These are phyloP conservation scores for Muntiacus muntjak DNA, from an alignment of 2,113 vertebrate species.

Conservation along the genomic window DNA sequence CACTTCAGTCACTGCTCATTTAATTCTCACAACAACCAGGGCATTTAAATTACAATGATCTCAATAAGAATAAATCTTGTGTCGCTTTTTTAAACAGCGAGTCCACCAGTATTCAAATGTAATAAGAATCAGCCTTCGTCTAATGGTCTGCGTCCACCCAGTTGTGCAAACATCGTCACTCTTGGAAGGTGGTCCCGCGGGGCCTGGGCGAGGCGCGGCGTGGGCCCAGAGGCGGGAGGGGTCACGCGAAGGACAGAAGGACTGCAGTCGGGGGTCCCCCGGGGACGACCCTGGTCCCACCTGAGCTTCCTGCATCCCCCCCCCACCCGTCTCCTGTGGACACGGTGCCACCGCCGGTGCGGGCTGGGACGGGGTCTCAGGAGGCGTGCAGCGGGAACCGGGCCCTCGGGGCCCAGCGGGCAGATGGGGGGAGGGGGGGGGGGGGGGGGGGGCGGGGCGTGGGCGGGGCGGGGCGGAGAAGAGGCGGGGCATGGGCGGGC, in stretches of 20 bases:
- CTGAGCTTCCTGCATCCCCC: neutral
- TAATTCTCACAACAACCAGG: neutral
- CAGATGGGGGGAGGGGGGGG: no score
- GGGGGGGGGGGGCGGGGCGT: no score
- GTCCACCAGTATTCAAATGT: neutral
- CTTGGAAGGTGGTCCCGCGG: rapidly evolving
- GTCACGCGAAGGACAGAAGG: rapidly evolving
- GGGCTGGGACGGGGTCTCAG: neutral
- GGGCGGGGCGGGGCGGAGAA: no score
- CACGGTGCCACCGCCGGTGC: rapidly evolving
- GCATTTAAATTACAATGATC: neutral
- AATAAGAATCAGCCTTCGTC: neutral
- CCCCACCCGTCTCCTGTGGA: neutral
- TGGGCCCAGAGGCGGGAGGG: neutral
- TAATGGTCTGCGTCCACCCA: rapidly evolving
- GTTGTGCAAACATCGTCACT: rapidly evolving
- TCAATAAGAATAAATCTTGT: neutral
- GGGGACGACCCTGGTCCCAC: neutral
- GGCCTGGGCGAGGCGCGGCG: rapidly evolving
- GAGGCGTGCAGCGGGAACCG: neutral
- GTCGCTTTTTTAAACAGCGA: neutral
- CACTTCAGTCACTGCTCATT: neutral
- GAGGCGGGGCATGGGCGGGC: no score
- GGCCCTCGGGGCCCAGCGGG: rapidly evolving
- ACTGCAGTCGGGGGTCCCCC: neutral